Conservation (phyloP, 2,888 invertebrate species). For the Amaurobius ferox region DNA sequence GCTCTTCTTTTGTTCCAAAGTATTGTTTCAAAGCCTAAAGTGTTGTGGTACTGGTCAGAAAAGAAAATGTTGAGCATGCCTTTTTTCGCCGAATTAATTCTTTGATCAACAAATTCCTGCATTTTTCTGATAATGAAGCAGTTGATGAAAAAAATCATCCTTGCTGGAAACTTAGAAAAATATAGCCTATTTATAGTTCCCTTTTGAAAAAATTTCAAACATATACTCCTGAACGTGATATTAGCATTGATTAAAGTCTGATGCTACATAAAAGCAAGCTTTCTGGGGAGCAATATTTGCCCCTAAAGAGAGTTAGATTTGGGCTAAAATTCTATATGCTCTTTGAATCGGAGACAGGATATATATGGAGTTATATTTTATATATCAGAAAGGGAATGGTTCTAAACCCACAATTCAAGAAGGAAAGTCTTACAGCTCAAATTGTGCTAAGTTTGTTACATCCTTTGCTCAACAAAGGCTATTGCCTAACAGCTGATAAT, state of each 20-base stretch:
- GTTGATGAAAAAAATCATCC: neutral
- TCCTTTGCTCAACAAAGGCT: constrained; percentile 3
- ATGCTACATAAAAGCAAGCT: no score
- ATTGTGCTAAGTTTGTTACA: neutral
- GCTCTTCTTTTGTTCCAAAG: neutral
- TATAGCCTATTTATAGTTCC: neutral
- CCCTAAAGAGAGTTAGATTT: neutral
- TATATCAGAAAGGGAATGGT: neutral
- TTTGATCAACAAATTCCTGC: constrained; percentile 1
- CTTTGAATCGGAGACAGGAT: neutral
- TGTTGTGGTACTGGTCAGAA: no score
- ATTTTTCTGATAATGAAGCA: constrained; percentile 7
- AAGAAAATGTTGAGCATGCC: neutral
- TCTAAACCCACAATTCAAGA: neutral
- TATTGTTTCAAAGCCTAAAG: neutral
- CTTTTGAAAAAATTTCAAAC: constrained; percentile 2
- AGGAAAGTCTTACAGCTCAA: neutral
- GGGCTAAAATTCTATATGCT: neutral
- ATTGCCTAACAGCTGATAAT: constrained; percentile 2
- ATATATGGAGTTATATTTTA: constrained; percentile 1
- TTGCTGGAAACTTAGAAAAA: neutral
- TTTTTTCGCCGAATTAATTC: neutral
- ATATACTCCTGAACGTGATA: no score
- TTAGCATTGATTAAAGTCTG: no score
- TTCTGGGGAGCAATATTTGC: no score